These are phyloP conservation scores for Tursiops truncatus DNA, from an alignment of 2,113 vertebrate genomes.

Conservation along the genomic window DNA sequence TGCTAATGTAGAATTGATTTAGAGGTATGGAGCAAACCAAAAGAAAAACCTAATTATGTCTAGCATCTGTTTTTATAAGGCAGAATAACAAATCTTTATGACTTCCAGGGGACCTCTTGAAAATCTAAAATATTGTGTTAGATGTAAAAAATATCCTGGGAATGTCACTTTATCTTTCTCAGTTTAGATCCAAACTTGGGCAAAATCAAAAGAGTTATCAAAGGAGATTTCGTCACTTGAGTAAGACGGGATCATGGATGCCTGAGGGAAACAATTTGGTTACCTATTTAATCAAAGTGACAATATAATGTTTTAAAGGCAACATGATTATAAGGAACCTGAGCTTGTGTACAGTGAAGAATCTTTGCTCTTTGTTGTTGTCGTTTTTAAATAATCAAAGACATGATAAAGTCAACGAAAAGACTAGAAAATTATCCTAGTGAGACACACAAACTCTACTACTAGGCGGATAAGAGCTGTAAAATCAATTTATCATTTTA, in stretches of 20 bases:
- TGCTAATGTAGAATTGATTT: background rate
- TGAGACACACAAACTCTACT: background rate
- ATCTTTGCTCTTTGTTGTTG: background rate
- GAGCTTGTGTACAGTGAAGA: background rate
- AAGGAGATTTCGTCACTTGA: background rate
- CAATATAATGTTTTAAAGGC: background rate
- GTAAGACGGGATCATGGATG: background rate
- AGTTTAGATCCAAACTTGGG: background rate
- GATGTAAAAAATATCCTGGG: background rate
- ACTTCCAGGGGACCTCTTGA: background rate
- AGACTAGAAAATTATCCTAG: background rate
- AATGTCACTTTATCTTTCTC: slow-evolving; percentile 34
- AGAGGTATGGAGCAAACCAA: background rate
- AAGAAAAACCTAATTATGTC: background rate
- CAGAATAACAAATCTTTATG: slow-evolving; percentile 1
- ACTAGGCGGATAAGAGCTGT: background rate
- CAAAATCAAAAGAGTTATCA: background rate
- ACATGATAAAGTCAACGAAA: background rate
- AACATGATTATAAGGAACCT: background rate
- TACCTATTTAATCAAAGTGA: background rate
- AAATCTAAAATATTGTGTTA: background rate
- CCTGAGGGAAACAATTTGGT: background rate
- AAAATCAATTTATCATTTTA: background rate
- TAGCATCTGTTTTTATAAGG: slow-evolving; percentile 1
- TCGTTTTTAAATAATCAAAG: slow-evolving; percentile 47